A percentile compares a stretch with the other conserved stretches of the same genome.
These are phyloP conservation scores for Diadumene lineata DNA, from an alignment of 92 coral and sea anemone genomes.

Conservation along the genomic window DNA sequence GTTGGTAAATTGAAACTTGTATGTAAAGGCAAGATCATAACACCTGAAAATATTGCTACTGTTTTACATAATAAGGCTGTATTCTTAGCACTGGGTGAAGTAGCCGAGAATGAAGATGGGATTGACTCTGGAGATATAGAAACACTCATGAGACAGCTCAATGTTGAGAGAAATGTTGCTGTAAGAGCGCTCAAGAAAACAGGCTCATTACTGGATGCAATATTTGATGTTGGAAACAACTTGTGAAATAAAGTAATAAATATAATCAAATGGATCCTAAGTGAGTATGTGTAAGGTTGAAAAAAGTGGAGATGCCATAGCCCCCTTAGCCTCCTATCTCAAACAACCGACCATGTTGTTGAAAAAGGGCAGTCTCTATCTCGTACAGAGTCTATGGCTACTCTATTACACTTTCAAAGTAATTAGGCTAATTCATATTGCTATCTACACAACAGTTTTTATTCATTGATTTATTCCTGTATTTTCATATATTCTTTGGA, in stretches of 20 bases:
- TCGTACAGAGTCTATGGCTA: too few relatives aligned
- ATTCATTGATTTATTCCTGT: too few relatives aligned
- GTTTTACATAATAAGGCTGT: slow-evolving; percentile 54
- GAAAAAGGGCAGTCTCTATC: too few relatives aligned
- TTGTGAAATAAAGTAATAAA: slow-evolving; percentile 1
- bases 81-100: slow-evolving; percentile 92
- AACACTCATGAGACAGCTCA: slow-evolving; percentile 72
- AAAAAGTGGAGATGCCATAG: neutral
- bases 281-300: neutral
- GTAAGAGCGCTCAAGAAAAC: slow-evolving; percentile 71
- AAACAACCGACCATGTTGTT: too few relatives aligned
- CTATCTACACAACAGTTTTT: too few relatives aligned
- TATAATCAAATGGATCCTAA: neutral
- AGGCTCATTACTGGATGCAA: slow-evolving; percentile 84
- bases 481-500: too few relatives aligned
- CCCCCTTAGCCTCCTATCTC: too few relatives aligned
- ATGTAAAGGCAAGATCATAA: slow-evolving; percentile 80
- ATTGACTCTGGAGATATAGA: slow-evolving; percentile 76
- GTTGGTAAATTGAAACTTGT: slow-evolving; percentile 69
- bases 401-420: too few relatives aligned
- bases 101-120: slow-evolving; percentile 85
- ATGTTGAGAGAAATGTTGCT: slow-evolving; percentile 85
- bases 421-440: too few relatives aligned
- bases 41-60: slow-evolving; percentile 43
- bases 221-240: slow-evolving; percentile 84